phyloP scores from a whole-genome alignment of 2,797 vertebrate species.

The Neosalanx taihuensis region DNA sequence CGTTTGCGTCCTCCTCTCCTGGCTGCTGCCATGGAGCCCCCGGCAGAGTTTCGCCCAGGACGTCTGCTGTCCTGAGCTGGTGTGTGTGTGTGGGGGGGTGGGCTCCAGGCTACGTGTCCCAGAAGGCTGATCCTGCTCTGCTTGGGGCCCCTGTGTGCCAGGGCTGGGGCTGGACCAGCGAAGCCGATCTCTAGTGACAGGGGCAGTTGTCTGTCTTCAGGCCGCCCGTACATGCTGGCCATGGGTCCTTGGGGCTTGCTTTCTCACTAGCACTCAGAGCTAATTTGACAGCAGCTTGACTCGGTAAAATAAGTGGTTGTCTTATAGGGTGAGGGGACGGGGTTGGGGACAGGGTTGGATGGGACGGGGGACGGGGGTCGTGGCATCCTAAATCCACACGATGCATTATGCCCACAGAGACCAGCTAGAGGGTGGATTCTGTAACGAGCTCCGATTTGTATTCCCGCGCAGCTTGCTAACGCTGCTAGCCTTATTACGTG shows the following conservation, averaged over 20 bases:
- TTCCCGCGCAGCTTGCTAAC: slow-evolving; percentile 32
- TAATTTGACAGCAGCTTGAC: slow-evolving; percentile 51
- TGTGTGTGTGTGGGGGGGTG: slow-evolving; percentile 3
- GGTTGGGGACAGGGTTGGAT: too few species aligned
- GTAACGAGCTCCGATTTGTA: slow-evolving; percentile 50
- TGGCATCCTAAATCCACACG: slow-evolving; percentile 42
- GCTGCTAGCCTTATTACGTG: slow-evolving; percentile 28
- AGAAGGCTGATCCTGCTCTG: slow-evolving; percentile 2
- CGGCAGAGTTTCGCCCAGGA: slow-evolving; percentile 31
- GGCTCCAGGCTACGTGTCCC: slow-evolving; percentile 9
- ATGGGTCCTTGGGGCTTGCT: slow-evolving; percentile 31
- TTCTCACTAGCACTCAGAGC: slow-evolving; percentile 29
- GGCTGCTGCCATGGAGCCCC: background rate
- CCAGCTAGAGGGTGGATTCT: slow-evolving; percentile 38
- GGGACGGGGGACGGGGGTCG: too few species aligned
- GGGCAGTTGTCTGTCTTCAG: slow-evolving; percentile 5
- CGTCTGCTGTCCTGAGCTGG: slow-evolving; percentile 15
- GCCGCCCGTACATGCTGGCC: slow-evolving; percentile 18
- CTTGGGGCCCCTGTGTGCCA: slow-evolving; percentile 8
- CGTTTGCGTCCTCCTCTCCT: slow-evolving; percentile 7
- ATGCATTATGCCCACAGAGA: slow-evolving; percentile 25
- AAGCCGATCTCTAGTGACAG: slow-evolving; percentile 8
- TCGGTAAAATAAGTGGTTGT: slow-evolving; percentile 35
- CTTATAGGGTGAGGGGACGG: slow-evolving; percentile 41
- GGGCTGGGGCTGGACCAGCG: background rate